These are phyloP conservation scores for Papilio elwesi DNA, from an alignment of 2,888 invertebrate genomes.

Conservation along the genomic window DNA sequence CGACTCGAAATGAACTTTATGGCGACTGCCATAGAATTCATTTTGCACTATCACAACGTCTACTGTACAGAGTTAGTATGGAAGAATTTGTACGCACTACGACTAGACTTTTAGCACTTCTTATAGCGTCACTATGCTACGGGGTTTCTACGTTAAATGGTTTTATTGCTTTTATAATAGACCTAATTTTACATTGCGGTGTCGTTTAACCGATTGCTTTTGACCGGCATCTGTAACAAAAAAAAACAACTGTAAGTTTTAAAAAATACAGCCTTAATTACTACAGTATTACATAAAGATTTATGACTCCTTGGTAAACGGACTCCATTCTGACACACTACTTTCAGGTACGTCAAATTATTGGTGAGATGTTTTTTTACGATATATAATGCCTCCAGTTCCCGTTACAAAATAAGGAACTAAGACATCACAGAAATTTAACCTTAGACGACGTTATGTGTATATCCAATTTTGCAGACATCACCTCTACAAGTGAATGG, in stretches of 20 bases:
- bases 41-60: constrained; percentile 42
- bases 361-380: background rate
- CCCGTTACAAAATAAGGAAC: too few relatives aligned
- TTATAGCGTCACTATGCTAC: constrained; percentile 61
- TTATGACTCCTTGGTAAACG: too few relatives aligned
- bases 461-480: constrained; percentile 42
- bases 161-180: constrained; percentile 79
- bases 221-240: constrained; percentile 69
- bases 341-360: too few relatives aligned
- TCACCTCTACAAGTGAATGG: constrained; percentile 45
- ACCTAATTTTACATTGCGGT: constrained; percentile 63
- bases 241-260: constrained; percentile 14
- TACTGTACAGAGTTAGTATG: constrained; percentile 54
- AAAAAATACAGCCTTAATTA: too few relatives aligned
- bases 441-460: background rate
- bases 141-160: constrained; percentile 71
- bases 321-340: too few relatives aligned
- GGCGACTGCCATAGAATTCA: constrained; percentile 39
- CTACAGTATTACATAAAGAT: background rate
- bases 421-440: background rate
- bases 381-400: background rate
- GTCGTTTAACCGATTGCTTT: constrained; percentile 50
- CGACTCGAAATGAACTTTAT: constrained; percentile 30
- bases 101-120: constrained; percentile 62
- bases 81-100: constrained; percentile 65